These are phyloP conservation scores for Chelonia mydas DNA, from an alignment of 2,797 vertebrate species.

Conservation along the genomic window DNA sequence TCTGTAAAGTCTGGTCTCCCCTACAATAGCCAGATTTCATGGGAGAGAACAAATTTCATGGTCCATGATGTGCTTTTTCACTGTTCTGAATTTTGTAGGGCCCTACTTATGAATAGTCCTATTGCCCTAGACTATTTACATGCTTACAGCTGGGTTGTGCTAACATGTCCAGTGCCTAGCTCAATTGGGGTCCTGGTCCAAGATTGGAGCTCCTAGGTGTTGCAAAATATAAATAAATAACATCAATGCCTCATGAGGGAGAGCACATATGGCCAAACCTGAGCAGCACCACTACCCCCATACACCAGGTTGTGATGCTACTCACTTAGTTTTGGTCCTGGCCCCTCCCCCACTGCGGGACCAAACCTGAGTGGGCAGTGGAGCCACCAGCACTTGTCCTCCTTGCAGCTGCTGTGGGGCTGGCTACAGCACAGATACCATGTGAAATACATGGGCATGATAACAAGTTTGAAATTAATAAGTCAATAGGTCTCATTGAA, in stretches of 20 bases:
- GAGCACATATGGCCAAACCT: neutral
- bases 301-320: neutral
- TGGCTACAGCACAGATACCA: too few relatives aligned
- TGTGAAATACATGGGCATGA: too few relatives aligned
- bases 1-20: too few relatives aligned
- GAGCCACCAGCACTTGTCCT: neutral
- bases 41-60: too few relatives aligned
- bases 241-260: neutral
- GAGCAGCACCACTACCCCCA: neutral
- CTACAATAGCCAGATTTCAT: too few relatives aligned
- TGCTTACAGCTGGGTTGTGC: neutral
- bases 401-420: neutral
- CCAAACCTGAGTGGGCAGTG: neutral
- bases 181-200: neutral
- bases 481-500: neutral
- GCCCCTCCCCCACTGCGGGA: too few relatives aligned
- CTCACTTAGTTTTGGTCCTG: neutral
- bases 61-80: too few relatives aligned
- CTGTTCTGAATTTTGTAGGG: too few relatives aligned
- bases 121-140: neutral
- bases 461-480: neutral
- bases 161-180: neutral
- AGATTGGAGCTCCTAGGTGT: neutral
- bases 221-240: neutral
- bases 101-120: neutral